phyloP scores from a whole-genome alignment of 37 sponge, comb jelly and placozoan species.

The Crambe crambe region DNA sequence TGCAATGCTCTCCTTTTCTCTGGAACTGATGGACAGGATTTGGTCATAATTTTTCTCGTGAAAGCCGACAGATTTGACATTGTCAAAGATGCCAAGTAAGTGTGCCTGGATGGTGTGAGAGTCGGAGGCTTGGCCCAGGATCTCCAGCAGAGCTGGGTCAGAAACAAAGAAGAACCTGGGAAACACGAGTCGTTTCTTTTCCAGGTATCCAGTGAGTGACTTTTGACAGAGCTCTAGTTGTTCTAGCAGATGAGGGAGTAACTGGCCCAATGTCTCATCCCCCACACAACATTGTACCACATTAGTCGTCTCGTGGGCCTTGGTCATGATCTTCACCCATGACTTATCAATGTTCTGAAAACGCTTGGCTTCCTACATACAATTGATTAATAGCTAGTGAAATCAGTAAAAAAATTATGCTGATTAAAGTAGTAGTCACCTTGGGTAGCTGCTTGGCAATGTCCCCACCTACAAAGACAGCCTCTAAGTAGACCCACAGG shows the following conservation, averaged over 20 bases:
- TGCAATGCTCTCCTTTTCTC: conserved; percentile 81
- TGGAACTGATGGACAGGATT: conserved; percentile 81
- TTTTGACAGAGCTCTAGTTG: conserved; percentile 98
- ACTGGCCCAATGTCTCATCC: conserved; percentile 95
- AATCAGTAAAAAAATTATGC: not conserved
- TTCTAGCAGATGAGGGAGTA: conserved; percentile 95
- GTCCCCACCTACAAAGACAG: conserved; percentile 99
- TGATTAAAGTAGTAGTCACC: conserved; percentile 14
- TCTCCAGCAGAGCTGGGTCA: conserved; percentile 96
- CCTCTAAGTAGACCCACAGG: conserved; percentile 98
- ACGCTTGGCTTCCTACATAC: conserved; percentile 82
- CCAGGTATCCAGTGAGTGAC: conserved; percentile 96
- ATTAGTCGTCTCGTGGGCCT: conserved; percentile 91
- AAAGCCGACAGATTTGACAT: conserved; percentile 89
- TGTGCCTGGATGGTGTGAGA: conserved; percentile 98
- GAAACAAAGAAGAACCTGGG: conserved; percentile 99
- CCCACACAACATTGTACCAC: conserved; percentile 98
- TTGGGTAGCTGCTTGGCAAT: conserved; percentile 99
- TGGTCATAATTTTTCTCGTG: conserved; percentile 91
- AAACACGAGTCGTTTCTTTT: conserved; percentile 94
- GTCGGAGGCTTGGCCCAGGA: conserved; percentile 98
- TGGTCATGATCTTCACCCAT: conserved; percentile 96
- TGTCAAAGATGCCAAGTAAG: conserved; percentile 89
- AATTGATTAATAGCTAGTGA: not conserved
- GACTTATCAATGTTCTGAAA: conserved; percentile 95